Evolutionary conservation across 2,113 vertebrate genomes (phyloP), one percentile per base, ranked within the genome.

Genomic region (Columbina picui): DNA sequence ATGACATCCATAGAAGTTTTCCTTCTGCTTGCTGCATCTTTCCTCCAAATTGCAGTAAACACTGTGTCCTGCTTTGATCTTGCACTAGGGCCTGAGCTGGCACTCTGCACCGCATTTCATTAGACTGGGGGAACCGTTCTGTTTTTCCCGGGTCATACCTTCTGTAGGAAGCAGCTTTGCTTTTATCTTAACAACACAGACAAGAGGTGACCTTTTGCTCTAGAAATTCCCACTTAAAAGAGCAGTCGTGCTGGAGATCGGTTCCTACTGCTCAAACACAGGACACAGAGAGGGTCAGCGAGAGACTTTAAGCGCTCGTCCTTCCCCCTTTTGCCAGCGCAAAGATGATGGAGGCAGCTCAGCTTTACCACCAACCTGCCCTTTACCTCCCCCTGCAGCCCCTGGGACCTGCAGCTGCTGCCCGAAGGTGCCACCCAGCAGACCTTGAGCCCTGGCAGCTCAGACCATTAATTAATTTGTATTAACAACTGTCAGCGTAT

Each of bases 211-310:
- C 84, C 91, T 82, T 89, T 83, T 39, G 69, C 65, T 67, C 45
- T 55, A 84, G 56, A 91, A 68, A 91, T 91, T 85, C 82, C 81
- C 84, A 89, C 70, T 82, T 91, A 73, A 93, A 95, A 86, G 84
- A 50, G 60, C 43, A 82, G 55, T 64, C 17, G 7, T 34, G 80
- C 38, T 73, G 36, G 76, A 74, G 65, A 60, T 64, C 39, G 45
- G 91, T 53, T 75, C 76, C 89, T 56, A 65, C 61, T 1, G 5
- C 49, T 85, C 29, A 4, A 18, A 27, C 41, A 53, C 38, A 55
- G 88, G 85, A 73, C 77, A 64, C 43, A 20, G 50, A 36, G 49
- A 43, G 49, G 38, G 63, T 26, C n/a, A n/a, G n/a, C n/a, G 34
- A 67, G 64, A 67, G 26, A 26, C 29, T 38, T 56, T 50, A 78